Percentiles rank a stretch among this genome's conserved stretches.
These are phyloP conservation scores for Aselliscus stoliczkanus DNA, from an alignment of 2,797 vertebrate genomes.

Conservation along the genomic window DNA sequence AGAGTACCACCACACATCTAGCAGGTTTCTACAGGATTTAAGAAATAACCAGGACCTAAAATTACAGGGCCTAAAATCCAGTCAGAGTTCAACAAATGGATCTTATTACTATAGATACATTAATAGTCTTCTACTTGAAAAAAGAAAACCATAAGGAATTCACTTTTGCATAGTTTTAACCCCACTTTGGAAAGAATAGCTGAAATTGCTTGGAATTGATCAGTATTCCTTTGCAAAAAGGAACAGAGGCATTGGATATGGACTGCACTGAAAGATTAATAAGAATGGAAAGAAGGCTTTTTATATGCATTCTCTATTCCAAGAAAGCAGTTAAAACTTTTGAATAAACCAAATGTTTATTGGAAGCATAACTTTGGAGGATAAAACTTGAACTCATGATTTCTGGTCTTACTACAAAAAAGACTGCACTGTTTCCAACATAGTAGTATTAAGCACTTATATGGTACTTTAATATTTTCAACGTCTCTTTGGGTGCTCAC, in stretches of 20 bases:
- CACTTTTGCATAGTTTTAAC: not conserved
- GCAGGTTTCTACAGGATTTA: not conserved
- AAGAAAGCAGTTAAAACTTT: constrained; percentile 41
- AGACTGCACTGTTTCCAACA: not conserved
- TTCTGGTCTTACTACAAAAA: not conserved
- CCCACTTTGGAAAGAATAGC: not conserved
- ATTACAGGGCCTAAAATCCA: not conserved
- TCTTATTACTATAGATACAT: not conserved
- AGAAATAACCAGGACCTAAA: not conserved
- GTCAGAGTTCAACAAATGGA: not conserved
- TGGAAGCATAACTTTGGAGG: constrained; percentile 6
- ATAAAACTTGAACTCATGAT: constrained; percentile 13
- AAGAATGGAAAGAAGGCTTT: constrained; percentile 19
- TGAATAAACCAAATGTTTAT: constrained; percentile 25
- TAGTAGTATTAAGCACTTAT: not conserved
- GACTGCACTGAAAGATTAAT: constrained; percentile 1
- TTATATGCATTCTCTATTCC: constrained; percentile 9
- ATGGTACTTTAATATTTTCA: not conserved
- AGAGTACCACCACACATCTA: not conserved
- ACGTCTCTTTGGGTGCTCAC: not conserved
- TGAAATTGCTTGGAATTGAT: not conserved
- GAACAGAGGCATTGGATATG: not conserved
- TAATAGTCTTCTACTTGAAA: not conserved
- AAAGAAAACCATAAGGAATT: not conserved
- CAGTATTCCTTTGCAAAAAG: constrained; percentile 29